Evolutionary conservation across 2,797 vertebrate genomes (phyloP), one percentile per base, ranked within the genome.

Genomic region (Anomalospiza imberbis): DNA sequence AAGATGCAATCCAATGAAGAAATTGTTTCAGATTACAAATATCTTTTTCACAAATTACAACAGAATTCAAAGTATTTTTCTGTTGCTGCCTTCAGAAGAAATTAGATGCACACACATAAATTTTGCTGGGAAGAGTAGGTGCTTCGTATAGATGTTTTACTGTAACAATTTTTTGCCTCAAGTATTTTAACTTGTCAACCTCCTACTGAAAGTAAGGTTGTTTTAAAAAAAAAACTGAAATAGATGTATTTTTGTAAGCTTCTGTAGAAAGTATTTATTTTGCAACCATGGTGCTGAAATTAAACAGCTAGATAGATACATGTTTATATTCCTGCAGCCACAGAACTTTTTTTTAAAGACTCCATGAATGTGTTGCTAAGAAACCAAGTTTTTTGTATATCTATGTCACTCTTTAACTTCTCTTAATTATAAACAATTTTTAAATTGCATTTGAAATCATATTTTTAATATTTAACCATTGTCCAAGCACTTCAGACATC

Each of bases 231-330:
- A 21, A 40, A 62, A 8, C 5, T 53, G 6, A 87, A 82, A 67
- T 32, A 48, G 31, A 48, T 70, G 77, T 89, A 83, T 85, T 88
- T 85, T 74, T 78, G 44, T 66, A 92, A 92, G 87, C n/a, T 88
- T 85, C 74, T 82, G 66, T 40, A 79, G 25, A 47, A 45, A 82
- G 60, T 92, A 95, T 96, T 96, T 95, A 91, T 93, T 95, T 95
- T 95, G 91, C 94, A 95, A 90, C 90, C 85, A 95, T 94, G 93
- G 90, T 85, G 55, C 90, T 73, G 50, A 87, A 94, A 79, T 91
- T 63, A 94, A 90, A 94, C 83, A 93, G 48, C 40, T 29, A 73
- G 85, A 76, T 42, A 89, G 60, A 91, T 60, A 81, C 3, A 28
- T 81, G 48, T 94, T 96, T 96, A 88, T 81, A 86, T 70, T 76